phyloP scores from a whole-genome alignment of 92 coral and sea anemone species.

The Parazoanthus atlanticus region DNA sequence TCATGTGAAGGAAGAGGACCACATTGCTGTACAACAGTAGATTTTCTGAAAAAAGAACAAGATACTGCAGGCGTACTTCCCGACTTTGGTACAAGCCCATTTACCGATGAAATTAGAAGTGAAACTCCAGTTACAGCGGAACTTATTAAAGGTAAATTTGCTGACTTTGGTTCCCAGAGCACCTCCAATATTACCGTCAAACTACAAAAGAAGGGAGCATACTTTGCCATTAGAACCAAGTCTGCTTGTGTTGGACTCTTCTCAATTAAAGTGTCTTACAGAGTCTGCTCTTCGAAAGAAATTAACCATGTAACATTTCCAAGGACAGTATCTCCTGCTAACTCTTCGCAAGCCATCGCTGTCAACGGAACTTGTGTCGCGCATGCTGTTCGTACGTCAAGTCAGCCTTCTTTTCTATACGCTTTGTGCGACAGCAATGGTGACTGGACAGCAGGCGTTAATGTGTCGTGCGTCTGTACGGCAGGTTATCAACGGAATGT shows the following conservation, averaged over 20 bases:
- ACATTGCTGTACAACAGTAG: not conserved
- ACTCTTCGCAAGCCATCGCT: not conserved
- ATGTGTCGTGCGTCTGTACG: constrained; percentile 8
- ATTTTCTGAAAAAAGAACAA: constrained; percentile 10
- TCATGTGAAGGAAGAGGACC: not conserved
- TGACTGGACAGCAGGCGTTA: constrained; percentile 19
- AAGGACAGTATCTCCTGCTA: not conserved
- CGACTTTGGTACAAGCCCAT: not conserved
- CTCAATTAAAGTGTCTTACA: constrained; percentile 1
- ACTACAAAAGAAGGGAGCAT: not conserved
- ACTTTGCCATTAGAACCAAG: not conserved
- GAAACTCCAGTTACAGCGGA: not conserved
- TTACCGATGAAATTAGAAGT: not conserved
- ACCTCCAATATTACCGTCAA: not conserved
- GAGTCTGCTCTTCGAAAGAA: not conserved
- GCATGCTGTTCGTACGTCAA: not conserved
- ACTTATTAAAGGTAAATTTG: not conserved
- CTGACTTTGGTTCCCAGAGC: not conserved
- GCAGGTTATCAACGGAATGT: constrained; percentile 21
- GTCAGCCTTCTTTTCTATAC: not conserved
- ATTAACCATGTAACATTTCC: constrained; percentile 8
- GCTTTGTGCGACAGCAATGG: constrained; percentile 30
- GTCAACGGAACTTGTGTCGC: constrained; percentile 10
- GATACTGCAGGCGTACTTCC: not conserved
- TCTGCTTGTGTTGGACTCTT: not conserved